Conservation (phyloP, 2,888 invertebrate genomes). For the Heteromyza rotundicornis region DNA sequence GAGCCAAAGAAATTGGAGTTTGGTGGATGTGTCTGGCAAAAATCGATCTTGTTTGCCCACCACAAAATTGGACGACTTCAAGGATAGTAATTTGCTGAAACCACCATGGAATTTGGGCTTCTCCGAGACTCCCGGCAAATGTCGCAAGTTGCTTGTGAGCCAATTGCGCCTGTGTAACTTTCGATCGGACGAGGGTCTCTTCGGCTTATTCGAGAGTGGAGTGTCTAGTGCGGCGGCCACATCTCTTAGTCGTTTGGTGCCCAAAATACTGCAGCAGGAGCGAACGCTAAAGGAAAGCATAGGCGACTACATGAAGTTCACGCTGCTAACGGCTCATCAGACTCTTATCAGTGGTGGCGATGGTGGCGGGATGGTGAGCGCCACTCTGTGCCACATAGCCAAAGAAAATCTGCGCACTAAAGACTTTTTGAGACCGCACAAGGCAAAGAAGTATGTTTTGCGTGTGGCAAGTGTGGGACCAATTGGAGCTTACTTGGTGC, state of each 20-base stretch:
- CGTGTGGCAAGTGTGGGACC: conserved; percentile 79
- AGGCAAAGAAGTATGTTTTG: conserved; percentile 70
- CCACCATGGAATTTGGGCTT: conserved; percentile 83
- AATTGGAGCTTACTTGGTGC: conserved; percentile 76
- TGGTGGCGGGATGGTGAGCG: conserved; percentile 72
- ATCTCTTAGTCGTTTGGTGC: conserved; percentile 76
- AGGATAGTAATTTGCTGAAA: conserved; percentile 68
- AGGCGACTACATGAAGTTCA: conserved; percentile 83
- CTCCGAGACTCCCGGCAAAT: conserved; percentile 81
- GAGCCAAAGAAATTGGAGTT: conserved; percentile 79
- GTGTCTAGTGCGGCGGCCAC: conserved; percentile 73
- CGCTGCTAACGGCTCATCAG: conserved; percentile 79
- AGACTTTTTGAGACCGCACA: conserved; percentile 64
- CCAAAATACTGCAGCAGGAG: conserved; percentile 81
- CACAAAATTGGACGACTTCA: conserved; percentile 57
- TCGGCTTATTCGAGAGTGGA: conserved; percentile 83
- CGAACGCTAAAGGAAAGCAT: conserved; percentile 79
- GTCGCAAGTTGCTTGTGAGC: conserved; percentile 75
- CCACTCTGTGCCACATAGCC: conserved; percentile 76
- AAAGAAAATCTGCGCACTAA: conserved; percentile 67
- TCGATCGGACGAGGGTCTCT: conserved; percentile 76
- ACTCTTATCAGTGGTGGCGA: conserved; percentile 72
- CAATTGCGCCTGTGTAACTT: conserved; percentile 80
- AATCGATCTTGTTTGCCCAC: conserved; percentile 74
- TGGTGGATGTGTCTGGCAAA: conserved; percentile 84